A percentile compares a stretch with the other conserved stretches of the same genome.
phyloP scores from a whole-genome alignment of 2,113 vertebrate genomes.

The Mirza zaza region DNA sequence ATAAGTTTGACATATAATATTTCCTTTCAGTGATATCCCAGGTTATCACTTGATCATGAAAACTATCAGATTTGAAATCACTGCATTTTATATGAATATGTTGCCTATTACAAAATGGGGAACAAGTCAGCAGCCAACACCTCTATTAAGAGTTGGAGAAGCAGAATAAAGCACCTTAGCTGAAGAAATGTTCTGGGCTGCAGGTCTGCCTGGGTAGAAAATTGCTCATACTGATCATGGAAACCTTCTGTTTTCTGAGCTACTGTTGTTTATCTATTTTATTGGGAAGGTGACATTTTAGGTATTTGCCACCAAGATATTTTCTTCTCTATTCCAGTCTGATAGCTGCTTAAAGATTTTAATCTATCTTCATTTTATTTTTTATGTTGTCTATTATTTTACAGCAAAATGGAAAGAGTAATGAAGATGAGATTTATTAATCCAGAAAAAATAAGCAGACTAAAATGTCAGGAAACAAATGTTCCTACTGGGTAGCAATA shows the following conservation, averaged over 20 bases:
- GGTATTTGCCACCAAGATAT: neutral
- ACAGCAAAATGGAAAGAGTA: neutral
- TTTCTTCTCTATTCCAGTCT: neutral
- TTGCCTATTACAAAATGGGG: neutral
- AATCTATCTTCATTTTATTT: neutral
- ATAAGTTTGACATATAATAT: neutral
- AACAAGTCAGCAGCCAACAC: neutral
- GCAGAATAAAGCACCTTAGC: neutral
- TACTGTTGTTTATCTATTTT: neutral
- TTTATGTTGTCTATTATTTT: neutral
- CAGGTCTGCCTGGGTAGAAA: neutral
- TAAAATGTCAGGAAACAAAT: neutral
- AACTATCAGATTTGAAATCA: neutral
- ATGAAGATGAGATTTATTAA: neutral
- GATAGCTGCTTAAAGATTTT: neutral
- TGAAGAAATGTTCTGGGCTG: neutral
- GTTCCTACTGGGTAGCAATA: neutral
- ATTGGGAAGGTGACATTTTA: no score
- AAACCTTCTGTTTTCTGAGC: neutral
- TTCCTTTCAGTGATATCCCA: neutral
- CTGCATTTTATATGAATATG: neutral
- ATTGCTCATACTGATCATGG: no score
- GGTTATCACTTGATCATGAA: neutral
- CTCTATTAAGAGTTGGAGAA: neutral
- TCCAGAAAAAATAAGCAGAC: neutral